Percentiles rank a stretch among this genome's conserved stretches.
Conservation (phyloP, 2,113 vertebrate genomes). For the Gavia stellata region DNA sequence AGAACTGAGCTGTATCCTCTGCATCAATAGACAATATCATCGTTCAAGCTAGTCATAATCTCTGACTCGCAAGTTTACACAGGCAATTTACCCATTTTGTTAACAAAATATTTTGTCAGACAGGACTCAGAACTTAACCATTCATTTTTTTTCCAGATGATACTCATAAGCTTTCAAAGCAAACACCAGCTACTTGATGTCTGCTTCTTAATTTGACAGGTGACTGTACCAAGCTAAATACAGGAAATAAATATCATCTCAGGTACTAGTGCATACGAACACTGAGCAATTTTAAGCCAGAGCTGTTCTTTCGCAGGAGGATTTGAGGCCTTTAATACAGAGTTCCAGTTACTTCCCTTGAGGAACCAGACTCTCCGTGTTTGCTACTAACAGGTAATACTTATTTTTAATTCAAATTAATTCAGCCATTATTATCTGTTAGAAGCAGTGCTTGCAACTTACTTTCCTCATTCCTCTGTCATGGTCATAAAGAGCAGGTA, state of each 20-base stretch:
- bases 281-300: not conserved
- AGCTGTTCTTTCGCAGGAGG: not conserved
- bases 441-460: not conserved
- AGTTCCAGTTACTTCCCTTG: not conserved
- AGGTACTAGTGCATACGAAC: not conserved
- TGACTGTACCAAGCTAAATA: constrained; percentile 4
- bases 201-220: constrained; percentile 15
- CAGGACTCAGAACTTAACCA: constrained; percentile 4
- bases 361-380: not conserved
- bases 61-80: not conserved
- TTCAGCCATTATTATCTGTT: not conserved
- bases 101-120: constrained; percentile 65
- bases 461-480: not conserved
- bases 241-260: constrained; percentile 4
- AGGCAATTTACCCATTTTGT: constrained; percentile 33
- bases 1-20: not conserved
- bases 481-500: not conserved
- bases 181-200: constrained; percentile 34
- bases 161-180: not conserved
- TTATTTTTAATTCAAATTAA: not conserved
- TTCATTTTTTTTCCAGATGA: constrained; percentile 8
- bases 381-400: not conserved
- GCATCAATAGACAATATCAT: constrained; percentile 56
- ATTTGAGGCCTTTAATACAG: not conserved
- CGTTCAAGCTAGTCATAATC: constrained; percentile 31